Base-by-base conservation (phyloP, 2,113 vertebrate genomes). In the Copsychus sechellarum region DNA sequence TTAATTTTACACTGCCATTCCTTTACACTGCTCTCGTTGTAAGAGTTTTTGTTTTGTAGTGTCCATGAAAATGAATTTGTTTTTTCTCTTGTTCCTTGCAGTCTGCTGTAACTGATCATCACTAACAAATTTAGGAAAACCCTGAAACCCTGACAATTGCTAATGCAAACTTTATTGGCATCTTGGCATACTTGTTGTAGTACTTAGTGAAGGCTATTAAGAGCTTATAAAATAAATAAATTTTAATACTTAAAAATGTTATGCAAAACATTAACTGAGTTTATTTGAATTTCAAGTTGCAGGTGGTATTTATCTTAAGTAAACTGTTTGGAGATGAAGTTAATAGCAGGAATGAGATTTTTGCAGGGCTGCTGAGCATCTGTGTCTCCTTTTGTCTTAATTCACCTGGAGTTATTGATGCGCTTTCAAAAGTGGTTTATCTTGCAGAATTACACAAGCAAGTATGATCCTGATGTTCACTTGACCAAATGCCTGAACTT, bases 401-500 rank as follows among this genome's bases (percentile, higher is more conserved):
- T 92, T 80, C 5, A 40, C 57, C 19, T 92, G 43, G 33, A 85
- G 28, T 70, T 86, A 62, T 24, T 53, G 33, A 25, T 73, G 17
- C 1, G 7, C 24, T 90, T 88, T 89, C 60, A 76, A 88, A 73
- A 67, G 48, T 73, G 28, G 4, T 81, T 95, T 94, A 31, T 83
- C 38, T 97, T 96, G 42, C 95, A 99, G 98, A 98, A 98, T 80
- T 98, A 98, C 94, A 98, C 97, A 48, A 96, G 87, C 85, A 98
- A 98, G 50, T 98, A 98, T 51, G 97, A 98, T 93, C 98, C 98
- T 1, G 98, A 99, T 92, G 87, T 88, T 71, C 98, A 99, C 67
- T 70, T 98, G 94, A 98, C 97, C 77, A 98, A 99, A 95, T 90
- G 96, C 31, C 45, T 99, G 51, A 99, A 98, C 95, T 99, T 99